phyloP scores from a whole-genome alignment of 2,888 invertebrate species.

The Arctia plantaginis region DNA sequence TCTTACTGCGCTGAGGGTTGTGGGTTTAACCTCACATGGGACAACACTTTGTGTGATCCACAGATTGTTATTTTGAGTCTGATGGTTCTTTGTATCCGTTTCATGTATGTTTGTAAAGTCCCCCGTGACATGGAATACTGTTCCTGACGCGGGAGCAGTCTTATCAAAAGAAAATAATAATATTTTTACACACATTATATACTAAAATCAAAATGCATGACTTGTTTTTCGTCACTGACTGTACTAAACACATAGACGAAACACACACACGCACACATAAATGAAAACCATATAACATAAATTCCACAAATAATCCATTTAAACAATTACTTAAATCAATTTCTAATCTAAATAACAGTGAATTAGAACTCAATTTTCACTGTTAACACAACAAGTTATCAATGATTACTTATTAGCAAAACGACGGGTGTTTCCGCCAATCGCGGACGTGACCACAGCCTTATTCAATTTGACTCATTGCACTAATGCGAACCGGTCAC shows the following conservation, averaged over 20 bases:
- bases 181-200: too few relatives aligned
- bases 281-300: slow-evolving; percentile 4
- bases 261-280: background rate
- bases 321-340: slow-evolving; percentile 18
- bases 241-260: background rate
- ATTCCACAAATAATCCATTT: slow-evolving; percentile 21
- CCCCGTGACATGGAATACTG: too few relatives aligned
- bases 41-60: too few relatives aligned
- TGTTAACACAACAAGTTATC: slow-evolving; percentile 59
- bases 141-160: too few relatives aligned
- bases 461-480: slow-evolving; percentile 81
- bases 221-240: background rate
- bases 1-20: too few relatives aligned
- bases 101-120: too few relatives aligned
- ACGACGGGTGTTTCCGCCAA: slow-evolving; percentile 65
- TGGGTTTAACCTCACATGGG: too few relatives aligned
- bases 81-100: too few relatives aligned
- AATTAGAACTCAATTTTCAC: slow-evolving; percentile 55
- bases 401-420: slow-evolving; percentile 75
- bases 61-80: too few relatives aligned
- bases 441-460: slow-evolving; percentile 68
- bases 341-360: slow-evolving; percentile 46
- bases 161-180: too few relatives aligned
- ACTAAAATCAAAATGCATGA: too few relatives aligned
- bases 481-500: slow-evolving; percentile 77